Conservation (phyloP, 2,797 vertebrate species). For the Poecilia wingei region DNA sequence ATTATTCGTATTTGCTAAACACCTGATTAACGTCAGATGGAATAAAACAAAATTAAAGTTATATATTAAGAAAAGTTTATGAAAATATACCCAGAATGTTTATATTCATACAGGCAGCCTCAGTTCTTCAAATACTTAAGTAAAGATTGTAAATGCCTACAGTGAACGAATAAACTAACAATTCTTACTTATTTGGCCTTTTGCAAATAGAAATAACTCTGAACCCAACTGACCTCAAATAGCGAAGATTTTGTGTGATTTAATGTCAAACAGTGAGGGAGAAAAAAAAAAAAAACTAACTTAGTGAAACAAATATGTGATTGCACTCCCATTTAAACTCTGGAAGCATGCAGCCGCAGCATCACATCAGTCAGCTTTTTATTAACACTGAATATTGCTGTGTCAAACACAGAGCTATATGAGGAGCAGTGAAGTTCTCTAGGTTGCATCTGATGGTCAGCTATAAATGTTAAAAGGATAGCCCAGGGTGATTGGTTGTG, state of each 20-base stretch:
- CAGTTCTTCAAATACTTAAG: neutral
- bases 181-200: neutral
- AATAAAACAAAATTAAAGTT: neutral
- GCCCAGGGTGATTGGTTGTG: constrained; percentile 42
- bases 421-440: constrained; percentile 56
- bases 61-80: neutral
- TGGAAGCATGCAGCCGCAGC: constrained; percentile 38
- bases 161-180: neutral
- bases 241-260: neutral
- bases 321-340: constrained; percentile 15
- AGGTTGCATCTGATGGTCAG: constrained; percentile 73
- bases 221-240: neutral
- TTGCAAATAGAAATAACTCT: neutral
- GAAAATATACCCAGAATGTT: neutral
- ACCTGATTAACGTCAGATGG: neutral
- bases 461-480: constrained; percentile 70
- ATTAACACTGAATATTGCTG: constrained; percentile 65
- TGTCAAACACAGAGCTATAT: constrained; percentile 64
- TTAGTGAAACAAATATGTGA: constrained; percentile 17
- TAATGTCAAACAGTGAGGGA: neutral
- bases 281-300: neutral
- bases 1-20: neutral
- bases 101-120: neutral
- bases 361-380: constrained; percentile 66
- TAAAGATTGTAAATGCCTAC: neutral